phyloP scores from a whole-genome alignment of 2,888 invertebrate species.

The Acanthococcus lagerstroemiae region DNA sequence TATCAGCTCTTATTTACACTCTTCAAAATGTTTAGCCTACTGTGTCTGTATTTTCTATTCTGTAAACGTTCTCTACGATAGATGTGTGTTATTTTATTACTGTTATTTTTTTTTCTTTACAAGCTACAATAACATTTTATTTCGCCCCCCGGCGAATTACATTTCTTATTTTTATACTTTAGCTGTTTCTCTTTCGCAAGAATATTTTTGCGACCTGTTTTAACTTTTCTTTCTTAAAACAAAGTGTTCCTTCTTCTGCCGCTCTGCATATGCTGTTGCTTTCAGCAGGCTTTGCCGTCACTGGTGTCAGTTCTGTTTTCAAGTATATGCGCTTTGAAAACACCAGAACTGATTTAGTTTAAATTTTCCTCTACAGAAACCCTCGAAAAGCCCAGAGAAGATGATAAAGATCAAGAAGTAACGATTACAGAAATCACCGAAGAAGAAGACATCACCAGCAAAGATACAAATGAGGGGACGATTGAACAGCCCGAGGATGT shows the following conservation, averaged over 20 bases:
- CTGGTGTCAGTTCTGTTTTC: conserved; percentile 23
- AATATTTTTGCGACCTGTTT: too few relatives aligned
- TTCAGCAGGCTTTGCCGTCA: conserved; percentile 5
- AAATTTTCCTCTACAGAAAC: conserved; percentile 29
- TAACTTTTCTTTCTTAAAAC: too few relatives aligned
- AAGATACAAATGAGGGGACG: background rate
- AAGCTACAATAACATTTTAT: too few relatives aligned
- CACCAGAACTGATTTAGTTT: conserved; percentile 7
- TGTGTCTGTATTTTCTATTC: too few relatives aligned
- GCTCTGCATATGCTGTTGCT: conserved; percentile 7
- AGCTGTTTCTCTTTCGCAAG: too few relatives aligned
- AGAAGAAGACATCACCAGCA: background rate
- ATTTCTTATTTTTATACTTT: too few relatives aligned
- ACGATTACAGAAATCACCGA: conserved; percentile 40
- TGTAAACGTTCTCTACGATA: too few relatives aligned
- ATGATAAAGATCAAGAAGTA: conserved; percentile 33
- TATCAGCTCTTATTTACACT: too few relatives aligned
- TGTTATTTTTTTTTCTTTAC: too few relatives aligned
- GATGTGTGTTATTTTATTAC: too few relatives aligned
- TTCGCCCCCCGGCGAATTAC: too few relatives aligned
- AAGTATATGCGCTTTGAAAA: background rate
- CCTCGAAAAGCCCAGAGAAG: conserved; percentile 23
- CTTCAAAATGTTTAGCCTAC: too few relatives aligned
- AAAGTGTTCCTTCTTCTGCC: conserved; percentile 1
- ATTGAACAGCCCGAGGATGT: background rate